Percentiles rank a stretch among this genome's conserved stretches.
These are phyloP conservation scores for Venustoraphidia nigricollis DNA, from an alignment of 2,888 invertebrate genomes.

Conservation along the genomic window DNA sequence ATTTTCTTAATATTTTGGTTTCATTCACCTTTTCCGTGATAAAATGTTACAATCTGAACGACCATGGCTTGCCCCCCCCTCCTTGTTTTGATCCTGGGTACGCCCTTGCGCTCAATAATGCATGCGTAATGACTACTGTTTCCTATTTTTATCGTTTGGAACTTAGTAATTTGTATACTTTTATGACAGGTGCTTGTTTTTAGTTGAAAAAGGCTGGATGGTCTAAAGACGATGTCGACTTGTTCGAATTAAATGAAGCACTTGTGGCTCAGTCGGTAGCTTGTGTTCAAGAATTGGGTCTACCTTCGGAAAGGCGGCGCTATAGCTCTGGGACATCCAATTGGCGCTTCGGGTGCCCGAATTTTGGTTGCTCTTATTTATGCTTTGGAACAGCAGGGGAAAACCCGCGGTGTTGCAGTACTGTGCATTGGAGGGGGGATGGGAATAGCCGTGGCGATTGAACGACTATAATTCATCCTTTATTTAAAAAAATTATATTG, in stretches of 20 bases:
- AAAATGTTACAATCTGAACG: too few relatives aligned
- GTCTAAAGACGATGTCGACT: slow-evolving; percentile 54
- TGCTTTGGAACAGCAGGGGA: slow-evolving; percentile 42
- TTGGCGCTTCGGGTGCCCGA: slow-evolving; percentile 58
- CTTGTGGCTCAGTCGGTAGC: slow-evolving; percentile 64
- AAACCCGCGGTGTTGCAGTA: slow-evolving; percentile 56
- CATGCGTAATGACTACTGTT: too few relatives aligned
- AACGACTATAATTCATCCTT: slow-evolving; percentile 20
- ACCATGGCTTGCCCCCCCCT: too few relatives aligned
- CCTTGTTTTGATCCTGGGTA: too few relatives aligned
- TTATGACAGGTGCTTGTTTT: slow-evolving; percentile 8
- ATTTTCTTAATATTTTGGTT: too few relatives aligned
- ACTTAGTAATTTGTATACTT: too few relatives aligned
- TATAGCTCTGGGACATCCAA: slow-evolving; percentile 70
- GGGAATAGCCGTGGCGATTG: slow-evolving; percentile 73
- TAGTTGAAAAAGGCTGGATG: slow-evolving; percentile 47
- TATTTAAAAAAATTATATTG: too few relatives aligned
- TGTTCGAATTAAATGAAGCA: slow-evolving; percentile 78
- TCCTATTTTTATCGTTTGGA: background rate
- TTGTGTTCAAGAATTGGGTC: slow-evolving; percentile 41
- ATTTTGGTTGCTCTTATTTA: slow-evolving; percentile 62
- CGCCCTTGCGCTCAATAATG: too few relatives aligned
- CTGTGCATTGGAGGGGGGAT: slow-evolving; percentile 77
- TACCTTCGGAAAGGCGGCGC: slow-evolving; percentile 64
- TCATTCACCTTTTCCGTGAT: too few relatives aligned